Evolutionary conservation across 2,888 invertebrate species (phyloP).

Genomic region (Punctoribates punctum): DNA sequence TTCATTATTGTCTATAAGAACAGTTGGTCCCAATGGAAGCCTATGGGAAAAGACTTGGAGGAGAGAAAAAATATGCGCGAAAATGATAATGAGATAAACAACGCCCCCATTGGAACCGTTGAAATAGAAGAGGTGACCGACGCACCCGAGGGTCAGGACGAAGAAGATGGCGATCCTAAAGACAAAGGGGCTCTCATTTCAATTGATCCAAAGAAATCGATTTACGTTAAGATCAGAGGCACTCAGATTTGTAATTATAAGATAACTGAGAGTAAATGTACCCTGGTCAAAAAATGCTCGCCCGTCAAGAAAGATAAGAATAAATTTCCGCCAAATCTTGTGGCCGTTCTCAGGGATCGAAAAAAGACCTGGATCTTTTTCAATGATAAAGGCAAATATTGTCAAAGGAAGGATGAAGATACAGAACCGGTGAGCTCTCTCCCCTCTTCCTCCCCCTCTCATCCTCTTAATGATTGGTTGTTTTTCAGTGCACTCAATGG

Average conservation of each 20-base stretch:
- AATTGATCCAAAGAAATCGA: not conserved
- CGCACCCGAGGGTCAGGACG: not conserved
- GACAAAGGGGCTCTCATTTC: not conserved
- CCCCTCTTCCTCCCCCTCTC: not conserved
- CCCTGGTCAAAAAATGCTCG: not conserved
- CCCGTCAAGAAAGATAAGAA: not conserved
- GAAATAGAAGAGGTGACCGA: not conserved
- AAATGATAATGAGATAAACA: not conserved
- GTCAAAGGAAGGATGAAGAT: not conserved
- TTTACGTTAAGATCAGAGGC: not conserved
- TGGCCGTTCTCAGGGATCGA: not conserved
- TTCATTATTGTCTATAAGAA: slow-evolving; percentile 13
- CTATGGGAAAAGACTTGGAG: no score
- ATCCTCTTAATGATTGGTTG: not conserved
- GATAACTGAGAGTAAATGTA: no score
- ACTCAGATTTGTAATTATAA: no score
- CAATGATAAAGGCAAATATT: not conserved
- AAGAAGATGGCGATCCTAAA: no score
- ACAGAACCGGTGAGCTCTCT: not conserved
- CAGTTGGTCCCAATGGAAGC: slow-evolving; percentile 1
- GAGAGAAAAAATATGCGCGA: not conserved
- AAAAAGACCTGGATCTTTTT: slow-evolving; percentile 5
- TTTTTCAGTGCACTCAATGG: slow-evolving; percentile 11
- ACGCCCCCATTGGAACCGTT: not conserved
- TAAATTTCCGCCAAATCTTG: slow-evolving; percentile 2